These are phyloP conservation scores for Limosa lapponica DNA, from an alignment of 2,797 vertebrate species.

Conservation along the genomic window DNA sequence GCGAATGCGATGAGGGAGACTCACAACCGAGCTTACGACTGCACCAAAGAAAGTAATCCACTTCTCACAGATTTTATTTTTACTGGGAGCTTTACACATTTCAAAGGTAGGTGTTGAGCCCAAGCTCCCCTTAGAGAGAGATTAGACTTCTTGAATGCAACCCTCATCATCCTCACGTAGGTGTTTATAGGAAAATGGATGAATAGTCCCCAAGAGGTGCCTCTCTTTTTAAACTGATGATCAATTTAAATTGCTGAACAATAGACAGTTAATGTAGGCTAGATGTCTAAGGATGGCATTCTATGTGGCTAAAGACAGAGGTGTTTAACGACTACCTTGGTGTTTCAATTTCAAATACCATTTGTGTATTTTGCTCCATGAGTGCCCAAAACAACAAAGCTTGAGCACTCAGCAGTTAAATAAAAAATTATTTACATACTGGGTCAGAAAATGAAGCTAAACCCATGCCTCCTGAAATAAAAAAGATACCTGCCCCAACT, in stretches of 20 bases:
- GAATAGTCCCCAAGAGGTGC: not conserved
- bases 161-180: not conserved
- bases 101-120: not conserved
- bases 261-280: not conserved
- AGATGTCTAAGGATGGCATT: not conserved
- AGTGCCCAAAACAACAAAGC: not conserved
- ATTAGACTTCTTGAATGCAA: not conserved
- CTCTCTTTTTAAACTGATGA: not conserved
- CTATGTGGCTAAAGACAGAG: not conserved
- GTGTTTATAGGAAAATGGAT: not conserved
- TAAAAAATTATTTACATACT: not conserved
- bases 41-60: constrained; percentile 16
- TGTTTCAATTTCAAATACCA: not conserved
- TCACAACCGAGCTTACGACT: not conserved
- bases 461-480: not conserved
- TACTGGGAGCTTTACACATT: constrained; percentile 42
- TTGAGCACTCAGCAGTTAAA: not conserved
- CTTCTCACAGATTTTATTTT: constrained; percentile 22
- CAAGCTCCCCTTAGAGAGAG: not conserved
- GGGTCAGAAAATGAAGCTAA: not conserved
- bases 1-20: not conserved
- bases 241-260: not conserved
- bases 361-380: not conserved
- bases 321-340: not conserved
- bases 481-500: not conserved